phyloP scores from a whole-genome alignment of 1,140 invertebrate species.

The Cotesia glomerata region DNA sequence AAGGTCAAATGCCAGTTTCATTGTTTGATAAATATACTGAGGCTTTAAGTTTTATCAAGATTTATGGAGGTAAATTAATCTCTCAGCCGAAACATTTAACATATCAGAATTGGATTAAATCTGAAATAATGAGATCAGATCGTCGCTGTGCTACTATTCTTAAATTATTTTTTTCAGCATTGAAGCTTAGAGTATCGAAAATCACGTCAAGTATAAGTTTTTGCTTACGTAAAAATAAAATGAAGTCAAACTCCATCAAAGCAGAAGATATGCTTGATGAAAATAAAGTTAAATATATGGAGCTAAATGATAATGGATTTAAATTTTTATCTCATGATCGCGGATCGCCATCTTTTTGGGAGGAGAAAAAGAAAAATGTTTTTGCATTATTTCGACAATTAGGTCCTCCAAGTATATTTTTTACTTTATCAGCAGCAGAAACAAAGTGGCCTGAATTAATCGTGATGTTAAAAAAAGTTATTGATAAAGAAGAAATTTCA shows the following conservation, averaged over 20 bases:
- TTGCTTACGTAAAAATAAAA: neutral
- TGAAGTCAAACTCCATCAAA: neutral
- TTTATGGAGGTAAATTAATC: neutral
- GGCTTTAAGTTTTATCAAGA: neutral
- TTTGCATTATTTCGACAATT: neutral
- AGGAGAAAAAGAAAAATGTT: neutral
- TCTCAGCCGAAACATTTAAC: neutral
- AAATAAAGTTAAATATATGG: neutral
- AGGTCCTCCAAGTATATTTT: neutral
- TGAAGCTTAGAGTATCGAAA: neutral
- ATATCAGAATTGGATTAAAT: neutral
- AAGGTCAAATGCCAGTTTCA: neutral
- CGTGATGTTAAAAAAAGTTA: neutral
- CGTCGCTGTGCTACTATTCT: neutral
- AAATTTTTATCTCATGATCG: slow-evolving; percentile 5
- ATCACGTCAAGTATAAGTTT: neutral
- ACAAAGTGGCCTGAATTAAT: neutral
- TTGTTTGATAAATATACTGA: neutral
- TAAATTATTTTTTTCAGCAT: neutral
- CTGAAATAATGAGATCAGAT: slow-evolving; percentile 7
- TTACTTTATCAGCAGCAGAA: neutral
- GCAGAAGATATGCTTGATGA: neutral
- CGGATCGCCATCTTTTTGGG: neutral
- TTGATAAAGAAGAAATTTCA: neutral
- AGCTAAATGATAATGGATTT: neutral